Percentiles rank a stretch among this genome's conserved stretches.
These are phyloP conservation scores for Barbus barbus DNA, from an alignment of 2,113 vertebrate species.

Conservation along the genomic window DNA sequence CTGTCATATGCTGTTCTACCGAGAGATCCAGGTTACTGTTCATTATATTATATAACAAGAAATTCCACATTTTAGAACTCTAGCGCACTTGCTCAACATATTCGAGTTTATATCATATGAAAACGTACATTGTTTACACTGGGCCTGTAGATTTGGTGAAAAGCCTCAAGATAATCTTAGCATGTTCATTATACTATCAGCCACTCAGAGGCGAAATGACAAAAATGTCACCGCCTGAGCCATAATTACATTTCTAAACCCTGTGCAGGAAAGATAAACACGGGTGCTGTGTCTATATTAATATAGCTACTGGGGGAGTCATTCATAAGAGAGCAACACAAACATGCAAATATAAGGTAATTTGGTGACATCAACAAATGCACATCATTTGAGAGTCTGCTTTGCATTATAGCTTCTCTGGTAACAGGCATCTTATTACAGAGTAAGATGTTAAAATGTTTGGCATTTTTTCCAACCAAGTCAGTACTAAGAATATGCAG, in stretches of 20 bases:
- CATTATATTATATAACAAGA: constrained; percentile 6
- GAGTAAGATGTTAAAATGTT: not conserved
- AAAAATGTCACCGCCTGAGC: constrained; percentile 50
- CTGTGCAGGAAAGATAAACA: constrained; percentile 49
- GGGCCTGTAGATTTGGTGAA: constrained; percentile 15
- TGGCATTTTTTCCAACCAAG: not conserved
- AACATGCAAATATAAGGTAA: constrained; percentile 49
- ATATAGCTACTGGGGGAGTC: constrained; percentile 36
- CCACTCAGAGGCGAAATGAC: constrained; percentile 46
- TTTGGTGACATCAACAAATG: constrained; percentile 48
- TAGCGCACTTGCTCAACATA: not conserved
- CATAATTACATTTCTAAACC: constrained; percentile 56
- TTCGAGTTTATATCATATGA: constrained; percentile 6
- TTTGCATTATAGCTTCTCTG: constrained; percentile 20
- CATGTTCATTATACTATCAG: constrained; percentile 49
- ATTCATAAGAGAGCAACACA: constrained; percentile 38
- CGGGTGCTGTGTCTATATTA: constrained; percentile 41
- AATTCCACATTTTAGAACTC: not conserved
- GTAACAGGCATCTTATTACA: constrained; percentile 39
- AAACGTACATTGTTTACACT: constrained; percentile 36
- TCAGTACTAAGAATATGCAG: not conserved
- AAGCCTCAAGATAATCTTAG: constrained; percentile 42
- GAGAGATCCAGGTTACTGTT: not conserved
- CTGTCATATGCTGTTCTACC: not conserved
- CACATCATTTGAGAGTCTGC: not conserved